These are phyloP conservation scores for Keiferia lycopersicella DNA, from an alignment of 2,888 invertebrate species.

Conservation along the genomic window DNA sequence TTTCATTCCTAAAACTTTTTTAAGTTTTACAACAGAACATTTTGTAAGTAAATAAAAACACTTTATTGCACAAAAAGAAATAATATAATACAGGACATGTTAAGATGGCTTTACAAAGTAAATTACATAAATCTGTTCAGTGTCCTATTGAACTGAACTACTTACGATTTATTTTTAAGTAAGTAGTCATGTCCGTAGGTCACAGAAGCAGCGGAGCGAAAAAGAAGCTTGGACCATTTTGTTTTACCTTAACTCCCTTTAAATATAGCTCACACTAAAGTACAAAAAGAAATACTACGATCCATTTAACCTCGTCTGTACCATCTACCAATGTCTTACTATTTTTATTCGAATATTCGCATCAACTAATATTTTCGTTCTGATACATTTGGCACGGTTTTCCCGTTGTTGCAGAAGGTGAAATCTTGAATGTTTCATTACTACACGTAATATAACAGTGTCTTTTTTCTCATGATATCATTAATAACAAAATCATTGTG, in stretches of 20 bases:
- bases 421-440: background rate
- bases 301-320: background rate
- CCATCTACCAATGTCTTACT: background rate
- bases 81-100: too few species aligned
- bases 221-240: background rate
- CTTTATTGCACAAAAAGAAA: too few species aligned
- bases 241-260: constrained; percentile 3
- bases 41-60: too few species aligned
- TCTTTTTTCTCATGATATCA: background rate
- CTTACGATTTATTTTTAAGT: too few species aligned
- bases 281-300: background rate
- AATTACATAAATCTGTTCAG: too few species aligned
- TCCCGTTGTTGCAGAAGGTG: background rate
- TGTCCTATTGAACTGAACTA: too few species aligned
- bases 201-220: background rate
- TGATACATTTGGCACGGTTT: constrained; percentile 7
- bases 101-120: too few species aligned
- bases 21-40: too few species aligned
- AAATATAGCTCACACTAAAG: background rate
- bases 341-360: constrained; percentile 23
- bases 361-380: constrained; percentile 18
- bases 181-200: background rate
- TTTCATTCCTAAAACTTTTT: too few species aligned
- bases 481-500: background rate
- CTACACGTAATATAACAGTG: background rate